Evolutionary conservation across 2,113 vertebrate genomes (phyloP).

Genomic region (Mustela lutreola): DNA sequence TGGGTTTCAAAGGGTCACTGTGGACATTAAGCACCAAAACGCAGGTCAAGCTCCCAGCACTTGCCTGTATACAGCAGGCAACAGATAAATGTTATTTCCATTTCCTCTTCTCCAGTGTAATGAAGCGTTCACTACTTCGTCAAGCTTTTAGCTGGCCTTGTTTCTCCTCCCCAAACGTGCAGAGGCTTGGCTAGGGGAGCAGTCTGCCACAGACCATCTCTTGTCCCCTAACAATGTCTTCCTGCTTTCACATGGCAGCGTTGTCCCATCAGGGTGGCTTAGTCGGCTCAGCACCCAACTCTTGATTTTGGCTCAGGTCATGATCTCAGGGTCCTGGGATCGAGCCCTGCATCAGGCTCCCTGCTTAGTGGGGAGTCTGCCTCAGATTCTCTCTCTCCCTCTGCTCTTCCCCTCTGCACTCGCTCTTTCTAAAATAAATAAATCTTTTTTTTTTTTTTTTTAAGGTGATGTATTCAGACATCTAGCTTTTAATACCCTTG

Average conservation of each 20-base stretch:
- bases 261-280: not conserved
- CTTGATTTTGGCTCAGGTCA: not conserved
- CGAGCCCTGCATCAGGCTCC: not conserved
- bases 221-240: not conserved
- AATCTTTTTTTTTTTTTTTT: not conserved
- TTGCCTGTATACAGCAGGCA: no score
- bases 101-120: not conserved
- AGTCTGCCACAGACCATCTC: no score
- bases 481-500: not conserved
- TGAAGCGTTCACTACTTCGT: no score
- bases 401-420: not conserved
- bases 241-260: rapidly evolving
- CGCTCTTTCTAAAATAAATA: not conserved
- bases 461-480: not conserved
- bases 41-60: not conserved
- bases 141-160: not conserved
- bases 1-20: not conserved
- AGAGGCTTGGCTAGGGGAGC: no score
- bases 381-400: not conserved
- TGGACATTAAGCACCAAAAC: not conserved
- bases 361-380: not conserved
- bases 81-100: not conserved
- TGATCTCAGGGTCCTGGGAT: not conserved
- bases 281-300: not conserved
- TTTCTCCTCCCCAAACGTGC: not conserved